phyloP scores from a whole-genome alignment of 2,888 invertebrate species.

The Venusia cambrica region DNA sequence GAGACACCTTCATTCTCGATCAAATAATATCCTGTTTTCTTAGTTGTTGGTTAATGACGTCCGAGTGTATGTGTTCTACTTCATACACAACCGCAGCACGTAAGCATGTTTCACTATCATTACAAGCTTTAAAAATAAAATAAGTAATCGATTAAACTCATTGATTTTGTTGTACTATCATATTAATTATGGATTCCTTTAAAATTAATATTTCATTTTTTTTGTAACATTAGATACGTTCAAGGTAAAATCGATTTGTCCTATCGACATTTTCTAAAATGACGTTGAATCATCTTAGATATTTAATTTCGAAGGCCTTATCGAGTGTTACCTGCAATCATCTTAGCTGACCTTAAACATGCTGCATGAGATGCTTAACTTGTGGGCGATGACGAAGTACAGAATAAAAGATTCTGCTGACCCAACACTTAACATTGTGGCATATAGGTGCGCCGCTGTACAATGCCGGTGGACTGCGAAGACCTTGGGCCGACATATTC shows the following conservation, averaged over 20 bases:
- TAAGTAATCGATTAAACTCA: neutral
- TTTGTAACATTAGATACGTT: no score
- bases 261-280: no score
- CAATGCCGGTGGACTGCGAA: conserved; percentile 82
- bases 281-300: no score
- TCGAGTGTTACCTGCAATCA: conserved; percentile 1
- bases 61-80: conserved; percentile 70
- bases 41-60: conserved; percentile 38
- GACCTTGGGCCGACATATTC: conserved; percentile 85
- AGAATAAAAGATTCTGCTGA: conserved; percentile 54
- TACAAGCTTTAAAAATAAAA: conserved; percentile 10
- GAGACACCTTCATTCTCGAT: conserved; percentile 63
- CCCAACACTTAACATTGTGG: conserved; percentile 59
- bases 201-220: no score
- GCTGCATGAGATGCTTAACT: conserved; percentile 42
- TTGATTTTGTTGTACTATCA: conserved; percentile 1
- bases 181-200: no score
- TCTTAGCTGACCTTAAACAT: conserved; percentile 11
- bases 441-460: conserved; percentile 86
- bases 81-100: conserved; percentile 25
- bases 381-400: conserved; percentile 65
- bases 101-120: conserved; percentile 28
- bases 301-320: conserved; percentile 19
- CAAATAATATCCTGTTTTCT: conserved; percentile 19
- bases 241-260: no score